Evolutionary conservation across 2,888 invertebrate genomes (phyloP).

Genomic region (Calephelis perditalis): DNA sequence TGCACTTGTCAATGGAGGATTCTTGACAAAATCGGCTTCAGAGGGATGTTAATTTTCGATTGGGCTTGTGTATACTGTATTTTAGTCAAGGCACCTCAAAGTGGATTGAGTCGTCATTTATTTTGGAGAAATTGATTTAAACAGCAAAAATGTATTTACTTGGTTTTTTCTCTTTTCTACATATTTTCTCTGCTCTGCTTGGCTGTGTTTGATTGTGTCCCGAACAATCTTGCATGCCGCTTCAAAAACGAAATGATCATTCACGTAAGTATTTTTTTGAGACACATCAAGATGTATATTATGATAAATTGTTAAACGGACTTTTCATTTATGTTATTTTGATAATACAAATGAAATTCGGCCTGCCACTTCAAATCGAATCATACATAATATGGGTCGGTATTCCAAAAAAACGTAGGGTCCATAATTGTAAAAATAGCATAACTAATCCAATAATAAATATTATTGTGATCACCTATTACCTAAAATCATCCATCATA

Average conservation of each 20-base stretch:
- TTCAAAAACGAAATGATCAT: conserved; percentile 84
- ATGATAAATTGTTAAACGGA: conserved; percentile 31
- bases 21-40: conserved; percentile 45
- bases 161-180: conserved; percentile 86
- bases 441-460: conserved; percentile 32
- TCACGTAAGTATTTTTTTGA: conserved; percentile 86
- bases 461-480: conserved; percentile 45
- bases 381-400: conserved; percentile 28
- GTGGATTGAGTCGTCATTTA: conserved; percentile 70
- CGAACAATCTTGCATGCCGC: conserved; percentile 87
- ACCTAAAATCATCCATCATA: conserved; percentile 63
- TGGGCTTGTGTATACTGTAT: conserved; percentile 24
- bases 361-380: conserved; percentile 20
- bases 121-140: conserved; percentile 73
- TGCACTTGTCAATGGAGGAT: conserved; percentile 70
- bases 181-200: conserved; percentile 91
- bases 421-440: conserved; percentile 30
- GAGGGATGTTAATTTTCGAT: conserved; percentile 1
- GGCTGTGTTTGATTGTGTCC: conserved; percentile 90
- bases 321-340: conserved; percentile 35
- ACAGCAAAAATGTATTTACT: conserved; percentile 82
- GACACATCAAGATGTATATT: conserved; percentile 64
- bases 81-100: conserved; percentile 68
- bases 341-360: conserved; percentile 26
- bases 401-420: conserved; percentile 34